Evolutionary conservation across 2,888 invertebrate species (phyloP).

Genomic region (Heliconius sara): DNA sequence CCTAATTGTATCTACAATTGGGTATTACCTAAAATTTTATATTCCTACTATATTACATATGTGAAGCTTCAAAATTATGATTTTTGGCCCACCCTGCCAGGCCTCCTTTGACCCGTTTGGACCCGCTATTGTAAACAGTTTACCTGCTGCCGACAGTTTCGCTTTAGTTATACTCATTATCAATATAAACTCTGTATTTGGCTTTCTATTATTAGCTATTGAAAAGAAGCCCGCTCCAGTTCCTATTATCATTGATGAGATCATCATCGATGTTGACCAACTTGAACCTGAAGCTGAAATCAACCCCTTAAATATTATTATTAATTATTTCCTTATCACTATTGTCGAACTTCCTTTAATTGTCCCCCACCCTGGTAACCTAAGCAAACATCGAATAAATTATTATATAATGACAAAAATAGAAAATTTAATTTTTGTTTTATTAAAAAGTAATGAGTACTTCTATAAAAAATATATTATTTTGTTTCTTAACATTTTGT

Average conservation of each 20-base stretch:
- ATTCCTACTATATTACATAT: too few relatives aligned
- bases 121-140: constrained; percentile 26
- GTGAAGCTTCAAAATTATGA: not conserved
- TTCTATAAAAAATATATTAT: too few relatives aligned
- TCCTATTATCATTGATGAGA: not conserved
- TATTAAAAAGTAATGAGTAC: too few relatives aligned
- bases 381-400: not conserved
- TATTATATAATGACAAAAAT: too few relatives aligned
- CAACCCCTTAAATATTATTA: not conserved
- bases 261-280: not conserved
- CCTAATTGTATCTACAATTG: too few relatives aligned
- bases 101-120: constrained; percentile 35
- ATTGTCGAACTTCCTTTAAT: not conserved
- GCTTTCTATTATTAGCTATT: not conserved
- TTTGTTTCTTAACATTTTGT: too few relatives aligned
- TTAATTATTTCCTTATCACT: not conserved
- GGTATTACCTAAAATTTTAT: too few relatives aligned
- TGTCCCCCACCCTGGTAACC: not conserved
- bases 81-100: constrained; percentile 39
- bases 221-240: not conserved
- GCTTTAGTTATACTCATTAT: constrained; percentile 52
- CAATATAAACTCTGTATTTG: constrained; percentile 18
- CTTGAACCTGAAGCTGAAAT: not conserved
- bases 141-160: constrained; percentile 26
- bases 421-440: too few relatives aligned